Conservation (phyloP, 2,888 invertebrate genomes). For the Clitarchus hookeri region DNA sequence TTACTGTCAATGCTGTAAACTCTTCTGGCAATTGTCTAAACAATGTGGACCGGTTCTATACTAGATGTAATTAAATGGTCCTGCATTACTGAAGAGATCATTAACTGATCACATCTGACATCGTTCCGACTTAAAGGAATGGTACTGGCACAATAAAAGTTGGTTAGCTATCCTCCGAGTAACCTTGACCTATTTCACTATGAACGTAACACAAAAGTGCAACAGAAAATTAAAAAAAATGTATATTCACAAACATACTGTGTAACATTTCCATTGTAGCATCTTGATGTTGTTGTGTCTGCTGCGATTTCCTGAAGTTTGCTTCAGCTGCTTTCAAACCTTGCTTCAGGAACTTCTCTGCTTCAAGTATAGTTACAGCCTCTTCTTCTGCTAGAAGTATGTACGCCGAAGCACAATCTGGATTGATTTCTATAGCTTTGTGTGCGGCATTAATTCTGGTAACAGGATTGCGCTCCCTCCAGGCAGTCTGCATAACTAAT, state of each 20-base stretch:
- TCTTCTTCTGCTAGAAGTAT: conserved; percentile 97
- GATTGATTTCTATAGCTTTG: conserved; percentile 81
- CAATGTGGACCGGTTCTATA: no score
- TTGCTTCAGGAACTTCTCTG: conserved; percentile 80
- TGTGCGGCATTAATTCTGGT: conserved; percentile 90
- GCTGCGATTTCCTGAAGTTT: conserved; percentile 79
- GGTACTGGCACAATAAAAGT: no score
- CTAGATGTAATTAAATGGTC: no score
- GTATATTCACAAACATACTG: conserved; percentile 51
- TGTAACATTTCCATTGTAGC: conserved; percentile 75
- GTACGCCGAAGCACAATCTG: conserved; percentile 93
- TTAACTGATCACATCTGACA: no score
- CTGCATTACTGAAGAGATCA: no score
- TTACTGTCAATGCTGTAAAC: no score
- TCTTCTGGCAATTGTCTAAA: no score
- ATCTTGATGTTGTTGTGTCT: conserved; percentile 79
- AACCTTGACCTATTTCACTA: no score
- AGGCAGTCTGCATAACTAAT: conserved; percentile 91
- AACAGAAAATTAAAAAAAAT: no score
- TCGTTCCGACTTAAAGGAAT: no score
- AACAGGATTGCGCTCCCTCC: conserved; percentile 92
- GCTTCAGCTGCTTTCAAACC: conserved; percentile 83
- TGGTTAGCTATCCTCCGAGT: no score
- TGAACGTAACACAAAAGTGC: no score
- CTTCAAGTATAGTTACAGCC: conserved; percentile 87